Base-by-base conservation (phyloP, 2,888 invertebrate genomes). In the Drosophila silvestris region DNA sequence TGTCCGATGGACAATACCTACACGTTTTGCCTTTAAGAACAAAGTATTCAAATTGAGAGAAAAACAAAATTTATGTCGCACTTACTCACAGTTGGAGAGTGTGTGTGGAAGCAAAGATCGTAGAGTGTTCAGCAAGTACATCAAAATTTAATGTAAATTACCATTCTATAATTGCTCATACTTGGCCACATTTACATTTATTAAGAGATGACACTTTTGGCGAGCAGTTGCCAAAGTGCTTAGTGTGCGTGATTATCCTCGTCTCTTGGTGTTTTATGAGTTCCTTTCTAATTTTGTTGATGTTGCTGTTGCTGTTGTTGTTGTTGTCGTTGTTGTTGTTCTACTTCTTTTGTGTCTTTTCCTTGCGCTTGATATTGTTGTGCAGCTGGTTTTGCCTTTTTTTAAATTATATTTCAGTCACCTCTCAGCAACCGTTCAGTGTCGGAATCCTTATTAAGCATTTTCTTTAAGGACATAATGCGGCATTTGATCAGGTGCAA, bases 171-270 rank as follows among this genome's bases (percentile, higher is more conserved):
- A 87, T 86, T 86, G 90, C 76, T 84, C 82, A 84, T 84, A 85
- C 84, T 85, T 89, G 90, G 85, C 78, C 87, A 89, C 89, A 85
- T 87, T 85, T 85, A 85, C 85, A 89, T 85, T 82, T 89, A 89
- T 89, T 85, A 83, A 83, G 79, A 78, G 59, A 52, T 58, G 53
- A 26, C 57, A 53, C 35, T 66, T 47, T 65, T 63, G 63, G 68
- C 54, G 73, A 51, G n/a, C 22, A 37, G 47, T 47, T 47, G 47
- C 22, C 47, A 47, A 47, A 47, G 22, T 47, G 22, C 47, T 47
- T 22, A 22, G 22, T 14, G 14, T 47, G 22, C 47, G 14, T 22
- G 22, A 47, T 47, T 47, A 47, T 47, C 22, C 47, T 47, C 47
- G 22, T 47, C 7, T 7, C 14, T 7, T 22, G 22, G 9, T 47